Conservation (phyloP, 2,797 vertebrate species). For the Dromococcyx pavoninus region DNA sequence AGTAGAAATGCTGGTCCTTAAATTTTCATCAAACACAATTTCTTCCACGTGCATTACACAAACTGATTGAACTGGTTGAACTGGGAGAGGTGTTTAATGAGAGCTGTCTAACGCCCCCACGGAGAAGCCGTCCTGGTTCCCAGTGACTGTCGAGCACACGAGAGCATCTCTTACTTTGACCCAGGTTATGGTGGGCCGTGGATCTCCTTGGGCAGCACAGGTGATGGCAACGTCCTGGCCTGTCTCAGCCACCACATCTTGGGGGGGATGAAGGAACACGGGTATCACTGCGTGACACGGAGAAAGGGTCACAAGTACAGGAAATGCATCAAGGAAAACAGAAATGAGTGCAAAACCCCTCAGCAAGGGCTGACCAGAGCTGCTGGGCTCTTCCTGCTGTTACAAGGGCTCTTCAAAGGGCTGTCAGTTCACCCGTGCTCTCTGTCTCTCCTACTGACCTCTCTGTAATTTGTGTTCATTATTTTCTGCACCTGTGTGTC, state of each 20-base stretch:
- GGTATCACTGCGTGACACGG: slow-evolving; percentile 61
- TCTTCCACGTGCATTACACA: accelerated
- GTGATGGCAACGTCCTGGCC: slow-evolving; percentile 63
- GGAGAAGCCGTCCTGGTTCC: not conserved
- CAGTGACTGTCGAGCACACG: accelerated
- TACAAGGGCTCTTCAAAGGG: not conserved
- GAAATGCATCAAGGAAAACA: not conserved
- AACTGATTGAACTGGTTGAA: not conserved
- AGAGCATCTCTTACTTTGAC: slow-evolving; percentile 46
- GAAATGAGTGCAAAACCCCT: accelerated
- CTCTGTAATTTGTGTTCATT: not conserved
- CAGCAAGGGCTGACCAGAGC: accelerated
- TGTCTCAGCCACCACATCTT: slow-evolving; percentile 64
- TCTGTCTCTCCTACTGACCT: not conserved
- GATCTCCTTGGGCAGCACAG: slow-evolving; percentile 69
- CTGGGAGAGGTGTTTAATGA: not conserved
- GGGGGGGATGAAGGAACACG: slow-evolving; percentile 61
- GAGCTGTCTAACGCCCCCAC: accelerated
- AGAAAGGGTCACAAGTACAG: not conserved
- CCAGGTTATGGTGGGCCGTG: slow-evolving; percentile 72
- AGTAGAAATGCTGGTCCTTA: not conserved
- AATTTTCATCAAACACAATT: not conserved
- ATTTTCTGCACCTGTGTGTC: not conserved
- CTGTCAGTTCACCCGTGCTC: not conserved
- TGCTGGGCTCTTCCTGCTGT: not conserved